Evolutionary conservation across 2,888 invertebrate genomes (phyloP).

Genomic region (Rhyacophila evoluta): DNA sequence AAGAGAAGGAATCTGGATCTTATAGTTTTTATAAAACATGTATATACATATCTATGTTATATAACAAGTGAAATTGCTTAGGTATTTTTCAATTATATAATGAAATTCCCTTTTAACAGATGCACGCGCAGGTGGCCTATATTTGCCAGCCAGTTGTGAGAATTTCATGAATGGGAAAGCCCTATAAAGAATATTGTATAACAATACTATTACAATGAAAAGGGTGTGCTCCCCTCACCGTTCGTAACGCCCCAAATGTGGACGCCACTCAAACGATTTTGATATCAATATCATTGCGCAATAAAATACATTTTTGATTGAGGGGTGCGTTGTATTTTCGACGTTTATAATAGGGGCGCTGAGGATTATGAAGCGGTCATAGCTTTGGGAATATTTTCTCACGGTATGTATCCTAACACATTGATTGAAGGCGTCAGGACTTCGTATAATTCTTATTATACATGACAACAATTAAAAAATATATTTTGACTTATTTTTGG

Average conservation of each 20-base stretch:
- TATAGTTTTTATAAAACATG: no score
- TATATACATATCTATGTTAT: no score
- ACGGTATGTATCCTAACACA: conserved; percentile 43
- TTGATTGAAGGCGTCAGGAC: conserved; percentile 18
- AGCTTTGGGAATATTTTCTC: conserved; percentile 49
- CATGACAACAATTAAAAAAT: no score
- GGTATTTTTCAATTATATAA: no score
- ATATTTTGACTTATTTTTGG: no score
- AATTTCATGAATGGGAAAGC: conserved; percentile 51
- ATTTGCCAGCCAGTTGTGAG: conserved; percentile 41
- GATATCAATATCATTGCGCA: neutral
- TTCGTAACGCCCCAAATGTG: neutral
- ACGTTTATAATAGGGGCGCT: neutral
- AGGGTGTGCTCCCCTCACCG: conserved; percentile 41
- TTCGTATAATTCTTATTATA: no score
- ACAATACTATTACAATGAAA: conserved; percentile 51
- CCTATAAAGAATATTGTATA: conserved; percentile 53
- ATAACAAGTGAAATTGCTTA: no score
- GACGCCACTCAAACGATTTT: neutral
- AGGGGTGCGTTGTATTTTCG: neutral
- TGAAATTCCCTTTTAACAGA: conserved; percentile 33
- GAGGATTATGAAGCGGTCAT: conserved; percentile 39
- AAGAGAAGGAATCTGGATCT: no score
- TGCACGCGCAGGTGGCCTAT: conserved; percentile 53
- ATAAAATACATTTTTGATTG: conserved; percentile 20